These are phyloP conservation scores for Microchrysa polita DNA, from an alignment of 2,888 invertebrate genomes.

Conservation along the genomic window DNA sequence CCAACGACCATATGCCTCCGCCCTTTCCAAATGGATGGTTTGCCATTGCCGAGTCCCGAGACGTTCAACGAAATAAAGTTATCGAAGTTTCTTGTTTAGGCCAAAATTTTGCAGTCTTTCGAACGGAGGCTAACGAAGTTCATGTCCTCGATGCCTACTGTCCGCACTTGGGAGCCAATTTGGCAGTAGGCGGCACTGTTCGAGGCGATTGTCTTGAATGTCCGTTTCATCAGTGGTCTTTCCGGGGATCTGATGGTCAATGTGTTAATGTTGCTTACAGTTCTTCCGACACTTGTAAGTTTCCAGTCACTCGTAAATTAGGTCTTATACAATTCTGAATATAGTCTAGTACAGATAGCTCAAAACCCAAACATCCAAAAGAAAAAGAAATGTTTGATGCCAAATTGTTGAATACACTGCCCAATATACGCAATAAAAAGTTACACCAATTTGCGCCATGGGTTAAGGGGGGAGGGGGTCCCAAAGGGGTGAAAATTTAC, in stretches of 20 bases:
- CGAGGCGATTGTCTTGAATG: conserved; percentile 83
- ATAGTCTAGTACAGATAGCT: too few species aligned
- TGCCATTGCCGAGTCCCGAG: conserved; percentile 74
- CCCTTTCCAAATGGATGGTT: conserved; percentile 94
- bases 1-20: conserved; percentile 72
- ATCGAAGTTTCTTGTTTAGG: conserved; percentile 74
- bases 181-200: conserved; percentile 82
- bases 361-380: too few species aligned
- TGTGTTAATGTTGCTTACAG: conserved; percentile 81
- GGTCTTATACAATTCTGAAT: too few species aligned
- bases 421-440: too few species aligned
- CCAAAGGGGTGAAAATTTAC: too few species aligned
- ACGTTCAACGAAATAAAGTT: conserved; percentile 68
- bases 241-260: conserved; percentile 76
- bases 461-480: too few species aligned
- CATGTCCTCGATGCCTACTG: conserved; percentile 86
- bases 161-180: conserved; percentile 89
- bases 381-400: too few species aligned
- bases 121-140: conserved; percentile 71
- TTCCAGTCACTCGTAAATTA: too few species aligned
- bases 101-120: conserved; percentile 75
- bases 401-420: too few species aligned
- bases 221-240: conserved; percentile 90
- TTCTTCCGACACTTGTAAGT: conserved; percentile 65
- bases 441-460: too few species aligned